Percentiles rank a stretch among this genome's conserved stretches.
phyloP scores from a whole-genome alignment of 1,140 invertebrate genomes.

The Pemphigus obesinymphae region DNA sequence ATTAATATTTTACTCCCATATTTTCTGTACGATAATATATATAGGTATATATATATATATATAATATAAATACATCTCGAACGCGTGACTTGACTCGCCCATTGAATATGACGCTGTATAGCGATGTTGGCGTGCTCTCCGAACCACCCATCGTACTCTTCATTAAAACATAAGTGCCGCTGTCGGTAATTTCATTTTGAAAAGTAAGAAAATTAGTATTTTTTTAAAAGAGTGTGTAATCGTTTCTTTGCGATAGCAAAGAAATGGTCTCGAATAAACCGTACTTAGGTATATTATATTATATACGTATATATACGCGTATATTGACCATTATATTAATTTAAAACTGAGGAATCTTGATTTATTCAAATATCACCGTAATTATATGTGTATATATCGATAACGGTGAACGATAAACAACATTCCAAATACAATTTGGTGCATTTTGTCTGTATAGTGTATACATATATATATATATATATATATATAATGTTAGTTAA shows the following conservation, averaged over 20 bases:
- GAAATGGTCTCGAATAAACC: background rate
- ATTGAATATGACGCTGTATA: constrained; percentile 16
- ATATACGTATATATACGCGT: background rate
- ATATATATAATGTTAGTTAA: background rate
- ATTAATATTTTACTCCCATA: constrained; percentile 15
- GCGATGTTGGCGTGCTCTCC: background rate
- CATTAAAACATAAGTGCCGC: background rate
- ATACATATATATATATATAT: no score
- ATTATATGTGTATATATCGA: background rate
- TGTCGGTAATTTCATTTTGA: background rate
- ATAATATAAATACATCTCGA: background rate
- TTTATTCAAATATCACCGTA: background rate
- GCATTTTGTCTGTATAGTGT: background rate
- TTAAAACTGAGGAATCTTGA: background rate
- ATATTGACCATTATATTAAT: background rate
- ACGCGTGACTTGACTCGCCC: constrained; percentile 34
- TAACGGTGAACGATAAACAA: background rate
- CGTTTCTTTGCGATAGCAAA: background rate
- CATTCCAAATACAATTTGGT: background rate
- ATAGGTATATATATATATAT: background rate
- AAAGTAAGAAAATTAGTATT: background rate
- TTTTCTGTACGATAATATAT: background rate
- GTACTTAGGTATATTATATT: background rate
- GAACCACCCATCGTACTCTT: background rate
- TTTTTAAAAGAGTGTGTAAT: background rate